Conservation (phyloP, 2,113 vertebrate species). For the Cochlearius cochlearius region DNA sequence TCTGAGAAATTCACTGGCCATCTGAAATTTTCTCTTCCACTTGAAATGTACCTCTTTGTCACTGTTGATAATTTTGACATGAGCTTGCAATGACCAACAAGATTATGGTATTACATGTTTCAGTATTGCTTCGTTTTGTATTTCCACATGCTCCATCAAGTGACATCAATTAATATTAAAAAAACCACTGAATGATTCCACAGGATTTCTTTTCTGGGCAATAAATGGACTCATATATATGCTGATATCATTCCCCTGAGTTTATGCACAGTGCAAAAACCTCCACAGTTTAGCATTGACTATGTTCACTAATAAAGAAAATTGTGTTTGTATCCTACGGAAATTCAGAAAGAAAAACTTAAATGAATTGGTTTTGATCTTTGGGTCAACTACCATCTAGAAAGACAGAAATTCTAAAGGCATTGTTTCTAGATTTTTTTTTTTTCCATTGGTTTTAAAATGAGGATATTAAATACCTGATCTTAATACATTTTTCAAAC, state of each 20-base stretch:
- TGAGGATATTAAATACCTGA: neutral
- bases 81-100: neutral
- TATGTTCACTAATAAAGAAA: neutral
- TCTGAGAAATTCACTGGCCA: neutral
- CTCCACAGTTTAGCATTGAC: neutral
- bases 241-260: neutral
- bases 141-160: neutral
- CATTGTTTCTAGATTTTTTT: neutral
- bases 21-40: neutral
- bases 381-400: neutral
- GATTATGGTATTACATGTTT: neutral
- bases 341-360: neutral
- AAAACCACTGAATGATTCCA: accelerated
- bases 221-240: neutral
- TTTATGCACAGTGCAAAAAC: neutral
- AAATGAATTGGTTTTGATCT: neutral
- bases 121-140: neutral
- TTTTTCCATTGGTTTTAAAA: neutral
- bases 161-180: neutral
- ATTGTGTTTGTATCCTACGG: neutral
- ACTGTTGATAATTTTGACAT: neutral
- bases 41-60: neutral
- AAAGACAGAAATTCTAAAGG: neutral
- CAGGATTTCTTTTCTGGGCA: neutral
- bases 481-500: neutral